Evolutionary conservation across 2,797 vertebrate species (phyloP), one percentile per base, ranked within the genome.

Genomic region (Yasuhikotakia modesta): DNA sequence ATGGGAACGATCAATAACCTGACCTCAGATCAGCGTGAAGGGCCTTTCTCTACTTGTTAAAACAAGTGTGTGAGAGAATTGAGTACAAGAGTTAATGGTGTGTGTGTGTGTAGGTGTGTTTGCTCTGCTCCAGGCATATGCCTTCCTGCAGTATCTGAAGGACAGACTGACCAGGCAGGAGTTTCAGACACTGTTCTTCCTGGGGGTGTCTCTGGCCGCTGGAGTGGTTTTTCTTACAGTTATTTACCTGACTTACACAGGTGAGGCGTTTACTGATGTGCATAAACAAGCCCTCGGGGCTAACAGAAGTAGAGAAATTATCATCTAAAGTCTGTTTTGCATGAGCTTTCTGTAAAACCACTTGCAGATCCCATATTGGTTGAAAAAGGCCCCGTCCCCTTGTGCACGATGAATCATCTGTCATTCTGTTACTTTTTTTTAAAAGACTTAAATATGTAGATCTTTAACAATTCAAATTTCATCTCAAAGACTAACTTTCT

Each of bases 241-340:
- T 83, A 98, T 99, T 87, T 99, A 99, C 91, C 93, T 99, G 89
- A 99, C 97, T 1, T 99, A 99, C 73, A 99, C 97, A 94, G 98
- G 98, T 99, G 85, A 86, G 88, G 85, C 17, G 39, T 63, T 63
- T 63, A 63, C 8, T 35, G 7, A 2, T 4, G 60, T 1, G 17
- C 16, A 63, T 7, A 61, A 60, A 60, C 48, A 17, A 50, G 48
- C 48, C 16, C 24, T 30, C 14, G 7, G 12, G 8, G 11, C 7
- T 17, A 6, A 0, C 24, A 16, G 27, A 60, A 16, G 7, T 17
- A 8, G 0, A 24, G 22, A 16, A 16, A 17, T 14, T 0, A 30
- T 60, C 6, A 30, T 60, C 14, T 13, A 22, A 12, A 55, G 53
- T 22, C 19, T 11, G 5, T 21, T 21, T 6, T 50, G n/a, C 52